phyloP scores from a whole-genome alignment of 2,888 invertebrate species.

The Acanthosepion pharaonis region DNA sequence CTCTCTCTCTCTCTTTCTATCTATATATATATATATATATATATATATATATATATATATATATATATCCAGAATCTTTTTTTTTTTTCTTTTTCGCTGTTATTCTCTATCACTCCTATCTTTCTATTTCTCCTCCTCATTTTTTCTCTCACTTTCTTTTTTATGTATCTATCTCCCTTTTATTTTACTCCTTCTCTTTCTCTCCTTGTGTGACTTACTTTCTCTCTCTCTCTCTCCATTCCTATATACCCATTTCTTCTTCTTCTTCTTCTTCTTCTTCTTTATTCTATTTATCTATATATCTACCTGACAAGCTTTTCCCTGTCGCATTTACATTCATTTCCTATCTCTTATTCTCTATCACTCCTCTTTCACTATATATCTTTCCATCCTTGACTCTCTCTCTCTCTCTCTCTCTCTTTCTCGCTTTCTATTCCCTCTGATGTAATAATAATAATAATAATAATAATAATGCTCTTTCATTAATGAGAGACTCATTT shows the following conservation, averaged over 20 bases:
- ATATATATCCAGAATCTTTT: not conserved
- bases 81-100: no score
- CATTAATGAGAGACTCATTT: not conserved
- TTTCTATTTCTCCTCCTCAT: no score
- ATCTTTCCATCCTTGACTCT: not conserved
- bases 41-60: not conserved
- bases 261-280: not conserved
- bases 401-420: not conserved
- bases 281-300: not conserved
- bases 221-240: no score
- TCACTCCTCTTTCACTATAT: not conserved
- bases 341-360: not conserved
- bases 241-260: not conserved
- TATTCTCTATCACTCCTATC: no score
- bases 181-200: no score
- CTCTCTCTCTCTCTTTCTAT: no score
- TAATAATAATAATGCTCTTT: not conserved
- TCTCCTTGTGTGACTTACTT: no score
- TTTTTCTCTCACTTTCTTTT: no score
- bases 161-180: no score
- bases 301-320: not conserved
- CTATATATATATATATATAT: no score
- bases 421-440: not conserved
- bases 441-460: no score
- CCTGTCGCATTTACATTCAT: not conserved